Conservation (phyloP, 2,888 invertebrate genomes). For the Ophion ventricosus region DNA sequence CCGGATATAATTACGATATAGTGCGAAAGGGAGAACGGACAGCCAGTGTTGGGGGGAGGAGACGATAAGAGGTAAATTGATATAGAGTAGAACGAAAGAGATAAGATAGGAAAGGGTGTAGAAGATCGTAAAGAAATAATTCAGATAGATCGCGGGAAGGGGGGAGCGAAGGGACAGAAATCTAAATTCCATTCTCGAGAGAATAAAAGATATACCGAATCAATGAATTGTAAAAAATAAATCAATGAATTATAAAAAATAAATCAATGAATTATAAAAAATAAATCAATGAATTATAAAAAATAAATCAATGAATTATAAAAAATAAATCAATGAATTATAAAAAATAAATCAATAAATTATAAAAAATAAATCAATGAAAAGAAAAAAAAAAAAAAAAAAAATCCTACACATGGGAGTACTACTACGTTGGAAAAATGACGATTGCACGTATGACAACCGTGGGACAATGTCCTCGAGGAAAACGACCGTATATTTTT, state of each 20-base stretch:
- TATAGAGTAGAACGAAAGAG: constrained; percentile 8
- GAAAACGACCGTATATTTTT: too few relatives aligned
- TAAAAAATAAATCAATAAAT: not conserved
- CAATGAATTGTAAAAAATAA: not conserved
- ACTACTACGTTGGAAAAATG: not conserved
- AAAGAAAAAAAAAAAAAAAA: too few relatives aligned
- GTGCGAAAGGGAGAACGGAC: too few relatives aligned
- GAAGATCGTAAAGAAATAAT: constrained; percentile 5
- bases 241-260: not conserved
- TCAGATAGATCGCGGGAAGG: constrained; percentile 34
- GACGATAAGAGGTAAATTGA: not conserved
- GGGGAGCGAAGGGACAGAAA: not conserved
- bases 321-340: too few relatives aligned
- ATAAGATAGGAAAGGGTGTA: not conserved
- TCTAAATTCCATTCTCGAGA: constrained; percentile 11
- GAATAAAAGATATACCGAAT: not conserved
- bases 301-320: not conserved
- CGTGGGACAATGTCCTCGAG: too few relatives aligned
- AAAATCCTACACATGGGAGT: not conserved
- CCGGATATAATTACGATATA: too few relatives aligned
- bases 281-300: too few relatives aligned
- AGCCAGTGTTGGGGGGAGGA: too few relatives aligned
- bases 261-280: not conserved
- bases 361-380: too few relatives aligned
- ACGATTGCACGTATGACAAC: too few relatives aligned